Base-by-base conservation (phyloP, 2,113 vertebrate genomes). In the Daphoenositta chrysoptera region DNA sequence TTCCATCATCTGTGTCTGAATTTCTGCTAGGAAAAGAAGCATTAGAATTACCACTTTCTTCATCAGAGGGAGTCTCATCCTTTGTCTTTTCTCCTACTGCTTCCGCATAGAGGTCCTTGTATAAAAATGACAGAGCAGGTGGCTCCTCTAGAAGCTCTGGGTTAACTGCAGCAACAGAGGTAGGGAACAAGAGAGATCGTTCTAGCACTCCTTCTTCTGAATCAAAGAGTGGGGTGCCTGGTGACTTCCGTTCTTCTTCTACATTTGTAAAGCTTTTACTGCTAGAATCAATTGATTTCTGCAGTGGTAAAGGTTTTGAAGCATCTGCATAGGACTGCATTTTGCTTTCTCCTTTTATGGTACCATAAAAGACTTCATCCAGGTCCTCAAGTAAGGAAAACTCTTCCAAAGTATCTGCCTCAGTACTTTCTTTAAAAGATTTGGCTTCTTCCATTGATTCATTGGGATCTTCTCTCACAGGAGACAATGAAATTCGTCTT, bases 81-180 rank as follows among this genome's bases (percentile, higher is more conserved):
- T 97, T 99, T 89, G 90, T 97, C 56, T 97, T 98, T 94, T 98
- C 98, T 85, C 98, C 98, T 31, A 97, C 58, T 71, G 98, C 98
- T 85, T 99, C 98, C 82, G 99, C 98, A 44, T 99, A 99, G 53
- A 99, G 98, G 93, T 99, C 99, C 56, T 98, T 98, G 91, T 99
- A 99, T 77, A 99, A 98, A 97, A 99, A 99, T 3, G 98, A 98
- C 86, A 99, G 97, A 91, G 99, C 99, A 23, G 99, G 98, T 75
- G 99, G 98, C 70, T 99, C 98, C 65, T 99, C 99, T 69, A 99
- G 96, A 75, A 99, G 98, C 73, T 98, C 98, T 6, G 96, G 99
- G 79, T 99, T 98, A 63, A 99, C 96, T 47, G 98, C 97, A 94
- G 98, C 98, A 42, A 98, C 97, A n/a, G 98, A 98, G 73, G 98